These are phyloP conservation scores for Heterohyrax brucei DNA, from an alignment of 2,797 vertebrate species.

Conservation along the genomic window DNA sequence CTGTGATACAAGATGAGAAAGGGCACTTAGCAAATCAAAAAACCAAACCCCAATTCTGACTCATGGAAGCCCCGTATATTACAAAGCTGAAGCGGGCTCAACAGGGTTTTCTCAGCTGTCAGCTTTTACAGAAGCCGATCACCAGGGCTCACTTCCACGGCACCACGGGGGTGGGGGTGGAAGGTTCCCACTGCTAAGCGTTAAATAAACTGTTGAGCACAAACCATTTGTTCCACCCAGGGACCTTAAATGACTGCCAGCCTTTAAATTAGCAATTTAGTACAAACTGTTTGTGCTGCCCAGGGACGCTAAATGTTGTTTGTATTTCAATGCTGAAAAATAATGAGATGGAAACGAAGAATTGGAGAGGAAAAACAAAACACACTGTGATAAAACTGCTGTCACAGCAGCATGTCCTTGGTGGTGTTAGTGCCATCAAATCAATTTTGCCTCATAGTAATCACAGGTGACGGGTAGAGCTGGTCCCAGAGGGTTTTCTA, in stretches of 20 bases:
- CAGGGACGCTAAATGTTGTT: neutral
- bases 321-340: slow-evolving; percentile 56
- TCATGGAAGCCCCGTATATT: neutral
- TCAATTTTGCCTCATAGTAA: no score
- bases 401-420: neutral
- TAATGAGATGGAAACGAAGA: slow-evolving; percentile 43
- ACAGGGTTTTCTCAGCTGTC: neutral
- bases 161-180: no score
- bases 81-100: neutral
- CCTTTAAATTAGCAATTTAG: no score
- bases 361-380: slow-evolving; percentile 33
- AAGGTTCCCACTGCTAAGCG: no score
- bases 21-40: neutral
- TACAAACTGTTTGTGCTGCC: no score
- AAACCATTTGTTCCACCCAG: no score
- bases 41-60: neutral
- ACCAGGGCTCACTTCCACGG: neutral
- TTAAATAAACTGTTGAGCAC: no score
- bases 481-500: no score
- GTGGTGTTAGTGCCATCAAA: no score
- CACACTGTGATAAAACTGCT: neutral
- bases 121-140: neutral
- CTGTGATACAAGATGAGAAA: slow-evolving; percentile 15
- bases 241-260: neutral
- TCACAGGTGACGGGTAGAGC: no score